Conservation (phyloP, 2,888 invertebrate genomes). For the Leptinotarsa tumamoca region DNA sequence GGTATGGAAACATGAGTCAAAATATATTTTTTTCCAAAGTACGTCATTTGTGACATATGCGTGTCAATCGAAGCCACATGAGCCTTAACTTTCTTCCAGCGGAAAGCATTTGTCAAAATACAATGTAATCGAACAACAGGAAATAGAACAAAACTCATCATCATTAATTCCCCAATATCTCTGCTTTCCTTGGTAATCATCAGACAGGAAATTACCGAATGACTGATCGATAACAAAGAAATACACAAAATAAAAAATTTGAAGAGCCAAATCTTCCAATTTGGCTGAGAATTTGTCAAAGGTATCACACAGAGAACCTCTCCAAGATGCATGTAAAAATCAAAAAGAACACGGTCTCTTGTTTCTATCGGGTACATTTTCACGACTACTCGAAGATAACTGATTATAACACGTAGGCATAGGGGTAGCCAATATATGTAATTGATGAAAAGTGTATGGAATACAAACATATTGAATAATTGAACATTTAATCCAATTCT, state of each 20-base stretch:
- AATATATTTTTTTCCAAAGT: neutral
- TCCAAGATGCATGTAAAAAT: neutral
- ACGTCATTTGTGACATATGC: neutral
- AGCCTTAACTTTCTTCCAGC: neutral
- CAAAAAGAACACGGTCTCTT: neutral
- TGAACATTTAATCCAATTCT: too few species aligned
- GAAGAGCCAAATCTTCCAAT: neutral
- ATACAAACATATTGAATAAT: too few species aligned
- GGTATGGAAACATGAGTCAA: neutral
- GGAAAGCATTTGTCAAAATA: neutral
- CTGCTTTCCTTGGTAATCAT: neutral
- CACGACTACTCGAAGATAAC: neutral
- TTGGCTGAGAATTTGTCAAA: too few species aligned
- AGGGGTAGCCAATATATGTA: neutral
- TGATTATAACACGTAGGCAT: neutral
- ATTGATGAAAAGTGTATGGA: neutral
- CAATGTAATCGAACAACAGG: neutral
- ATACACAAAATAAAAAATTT: neutral
- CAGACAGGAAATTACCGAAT: too few species aligned
- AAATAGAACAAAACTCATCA: neutral
- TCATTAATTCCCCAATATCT: neutral
- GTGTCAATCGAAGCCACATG: neutral
- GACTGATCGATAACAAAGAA: neutral
- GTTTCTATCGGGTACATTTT: neutral
- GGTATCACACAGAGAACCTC: neutral